Evolutionary conservation across 1,140 invertebrate species (phyloP).

Genomic region (Caerostris darwini): DNA sequence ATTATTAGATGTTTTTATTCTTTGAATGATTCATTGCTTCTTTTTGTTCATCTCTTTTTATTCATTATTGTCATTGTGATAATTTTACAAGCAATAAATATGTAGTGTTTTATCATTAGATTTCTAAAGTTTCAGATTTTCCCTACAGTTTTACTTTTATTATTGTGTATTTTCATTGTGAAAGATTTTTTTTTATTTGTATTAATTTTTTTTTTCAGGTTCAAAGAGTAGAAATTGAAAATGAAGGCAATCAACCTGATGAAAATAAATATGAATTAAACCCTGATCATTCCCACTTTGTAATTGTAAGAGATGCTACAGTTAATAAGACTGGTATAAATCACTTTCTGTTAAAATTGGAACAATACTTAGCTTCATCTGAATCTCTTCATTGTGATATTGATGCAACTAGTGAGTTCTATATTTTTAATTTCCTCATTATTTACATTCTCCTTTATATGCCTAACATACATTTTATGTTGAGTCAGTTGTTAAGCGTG

Average conservation of each 20-base stretch:
- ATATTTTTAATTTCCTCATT: no score
- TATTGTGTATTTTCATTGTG: not conserved
- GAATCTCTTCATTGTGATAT: slow-evolving; percentile 74
- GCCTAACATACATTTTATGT: no score
- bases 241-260: slow-evolving; percentile 78
- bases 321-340: slow-evolving; percentile 79
- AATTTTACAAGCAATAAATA: no score
- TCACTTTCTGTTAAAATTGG: slow-evolving; percentile 78
- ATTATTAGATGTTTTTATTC: no score
- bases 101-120: no score
- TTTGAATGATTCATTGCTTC: no score
- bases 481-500: no score
- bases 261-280: slow-evolving; percentile 79
- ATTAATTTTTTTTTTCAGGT: slow-evolving; percentile 40
- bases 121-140: no score
- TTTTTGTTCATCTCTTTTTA: no score
- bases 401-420: slow-evolving; percentile 55
- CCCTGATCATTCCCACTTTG: slow-evolving; percentile 78
- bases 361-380: slow-evolving; percentile 77
- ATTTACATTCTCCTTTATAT: no score
- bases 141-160: not conserved
- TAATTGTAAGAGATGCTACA: slow-evolving; percentile 78
- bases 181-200: not conserved
- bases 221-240: slow-evolving; percentile 77
- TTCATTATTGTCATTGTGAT: no score